Evolutionary conservation across 2,888 invertebrate species (phyloP).

Genomic region (Cataglyphis cursor): DNA sequence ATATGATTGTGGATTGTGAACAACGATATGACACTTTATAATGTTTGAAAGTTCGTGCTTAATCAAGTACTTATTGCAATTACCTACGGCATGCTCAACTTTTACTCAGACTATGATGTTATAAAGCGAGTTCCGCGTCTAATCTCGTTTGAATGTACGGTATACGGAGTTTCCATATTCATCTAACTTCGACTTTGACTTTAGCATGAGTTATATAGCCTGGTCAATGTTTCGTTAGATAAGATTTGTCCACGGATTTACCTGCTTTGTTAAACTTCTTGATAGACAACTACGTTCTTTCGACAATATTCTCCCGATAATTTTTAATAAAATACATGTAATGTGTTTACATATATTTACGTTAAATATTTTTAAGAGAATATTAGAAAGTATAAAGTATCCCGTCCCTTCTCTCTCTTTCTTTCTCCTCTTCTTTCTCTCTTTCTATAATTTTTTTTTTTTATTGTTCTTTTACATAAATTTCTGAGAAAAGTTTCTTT

Average conservation of each 20-base stretch:
- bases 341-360: neutral
- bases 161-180: constrained; percentile 70
- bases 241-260: constrained; percentile 49
- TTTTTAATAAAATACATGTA: neutral
- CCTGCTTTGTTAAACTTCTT: neutral
- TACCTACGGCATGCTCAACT: constrained; percentile 45
- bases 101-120: constrained; percentile 66
- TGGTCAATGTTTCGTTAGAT: constrained; percentile 56
- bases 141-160: constrained; percentile 60
- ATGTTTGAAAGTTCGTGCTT: constrained; percentile 66
- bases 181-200: constrained; percentile 70
- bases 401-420: too few relatives aligned
- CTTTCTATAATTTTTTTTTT: neutral
- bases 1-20: constrained; percentile 59
- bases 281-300: neutral
- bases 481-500: neutral
- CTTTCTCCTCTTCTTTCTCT: too few relatives aligned
- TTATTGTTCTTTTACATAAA: neutral
- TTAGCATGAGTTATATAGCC: constrained; percentile 28
- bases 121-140: constrained; percentile 53
- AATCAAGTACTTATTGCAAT: constrained; percentile 74
- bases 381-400: neutral
- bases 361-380: neutral
- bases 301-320: neutral
- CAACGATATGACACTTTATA: constrained; percentile 60